These are phyloP conservation scores for Carabus problematicus DNA, from an alignment of 2,888 invertebrate species.

Conservation along the genomic window DNA sequence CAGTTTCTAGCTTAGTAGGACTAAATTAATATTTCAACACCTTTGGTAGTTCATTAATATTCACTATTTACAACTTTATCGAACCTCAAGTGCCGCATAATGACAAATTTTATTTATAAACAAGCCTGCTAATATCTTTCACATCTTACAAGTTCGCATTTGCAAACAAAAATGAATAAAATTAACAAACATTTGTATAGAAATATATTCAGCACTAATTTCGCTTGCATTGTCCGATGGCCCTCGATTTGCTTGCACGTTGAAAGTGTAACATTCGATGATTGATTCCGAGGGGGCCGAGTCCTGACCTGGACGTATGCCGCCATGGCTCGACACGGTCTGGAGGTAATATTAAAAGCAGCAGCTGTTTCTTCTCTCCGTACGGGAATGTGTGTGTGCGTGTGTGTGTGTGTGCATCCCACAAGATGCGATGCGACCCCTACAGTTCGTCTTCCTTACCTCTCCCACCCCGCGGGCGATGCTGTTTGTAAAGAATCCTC, in stretches of 20 bases:
- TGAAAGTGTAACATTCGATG: conserved; percentile 1
- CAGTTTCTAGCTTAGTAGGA: conserved; percentile 11
- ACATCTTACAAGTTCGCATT: neutral
- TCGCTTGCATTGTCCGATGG: too few relatives aligned
- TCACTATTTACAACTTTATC: too few relatives aligned
- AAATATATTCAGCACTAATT: neutral
- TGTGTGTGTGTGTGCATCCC: conserved; percentile 18
- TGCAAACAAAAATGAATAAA: neutral
- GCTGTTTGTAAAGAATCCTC: too few relatives aligned
- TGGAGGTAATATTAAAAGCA: conserved; percentile 40
- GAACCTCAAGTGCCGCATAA: too few relatives aligned
- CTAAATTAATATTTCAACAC: conserved; percentile 28
- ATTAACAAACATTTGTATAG: neutral
- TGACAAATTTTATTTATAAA: neutral
- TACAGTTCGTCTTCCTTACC: neutral
- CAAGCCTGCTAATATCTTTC: neutral
- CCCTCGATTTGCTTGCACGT: neutral
- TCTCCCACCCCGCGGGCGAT: neutral
- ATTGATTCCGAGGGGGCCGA: conserved; percentile 3
- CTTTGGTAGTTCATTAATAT: neutral
- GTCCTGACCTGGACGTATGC: conserved; percentile 19
- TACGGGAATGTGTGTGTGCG: neutral
- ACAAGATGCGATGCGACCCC: conserved; percentile 19
- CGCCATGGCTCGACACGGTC: conserved; percentile 37
- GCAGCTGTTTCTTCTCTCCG: conserved; percentile 21